Evolutionary conservation across 1,140 invertebrate genomes (phyloP).

Genomic region (Drosophila ironensis): DNA sequence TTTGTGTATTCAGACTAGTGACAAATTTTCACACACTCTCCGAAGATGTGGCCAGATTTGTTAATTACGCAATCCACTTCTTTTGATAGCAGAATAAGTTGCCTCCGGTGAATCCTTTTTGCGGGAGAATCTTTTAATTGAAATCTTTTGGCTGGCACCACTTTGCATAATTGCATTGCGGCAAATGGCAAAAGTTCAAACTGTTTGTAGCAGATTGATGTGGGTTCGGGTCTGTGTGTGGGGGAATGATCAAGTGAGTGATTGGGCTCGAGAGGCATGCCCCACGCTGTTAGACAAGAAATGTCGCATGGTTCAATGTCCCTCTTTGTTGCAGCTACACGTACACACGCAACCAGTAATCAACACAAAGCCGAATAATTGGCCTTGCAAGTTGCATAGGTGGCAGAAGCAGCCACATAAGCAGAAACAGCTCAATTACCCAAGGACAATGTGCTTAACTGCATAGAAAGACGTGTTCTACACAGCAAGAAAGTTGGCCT

Average conservation of each 20-base stretch:
- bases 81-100: neutral
- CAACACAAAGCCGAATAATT: conserved; percentile 34
- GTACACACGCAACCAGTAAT: too few relatives aligned
- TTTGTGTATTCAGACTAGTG: neutral
- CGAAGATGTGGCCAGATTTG: neutral
- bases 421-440: conserved; percentile 30
- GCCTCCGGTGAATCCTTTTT: neutral
- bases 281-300: neutral
- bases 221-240: too few relatives aligned
- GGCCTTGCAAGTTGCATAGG: conserved; percentile 14
- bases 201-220: neutral
- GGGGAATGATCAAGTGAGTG: conserved; percentile 1
- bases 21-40: too few relatives aligned
- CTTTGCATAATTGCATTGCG: neutral
- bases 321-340: conserved; percentile 12
- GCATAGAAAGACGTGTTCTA: conserved; percentile 6
- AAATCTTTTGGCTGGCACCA: neutral
- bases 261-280: neutral
- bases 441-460: conserved; percentile 28
- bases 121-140: neutral
- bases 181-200: neutral
- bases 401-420: conserved; percentile 16
- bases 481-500: neutral
- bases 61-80: neutral
- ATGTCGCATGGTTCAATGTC: conserved; percentile 27